phyloP scores from a whole-genome alignment of 92 coral and sea anemone species.

The Montipora capitata region DNA sequence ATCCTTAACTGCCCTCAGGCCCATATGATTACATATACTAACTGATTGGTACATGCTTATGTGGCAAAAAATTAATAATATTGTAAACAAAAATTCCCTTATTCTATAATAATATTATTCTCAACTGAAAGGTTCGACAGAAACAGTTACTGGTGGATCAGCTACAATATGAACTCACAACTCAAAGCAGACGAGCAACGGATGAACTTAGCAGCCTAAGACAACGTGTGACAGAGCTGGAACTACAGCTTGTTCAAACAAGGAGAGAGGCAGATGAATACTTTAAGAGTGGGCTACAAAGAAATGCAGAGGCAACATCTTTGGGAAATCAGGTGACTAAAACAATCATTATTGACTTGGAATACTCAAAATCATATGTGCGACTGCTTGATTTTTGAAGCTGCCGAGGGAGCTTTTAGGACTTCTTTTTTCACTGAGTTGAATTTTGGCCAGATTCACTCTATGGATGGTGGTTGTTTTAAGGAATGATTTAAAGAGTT shows the following conservation, averaged over 20 bases:
- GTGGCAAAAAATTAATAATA: too few species aligned
- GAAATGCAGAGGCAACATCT: conserved; percentile 93
- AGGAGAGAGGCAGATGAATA: conserved; percentile 96
- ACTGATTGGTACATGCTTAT: too few species aligned
- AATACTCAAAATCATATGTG: too few species aligned
- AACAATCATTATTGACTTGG: too few species aligned
- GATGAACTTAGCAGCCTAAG: conserved; percentile 83
- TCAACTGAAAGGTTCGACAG: conserved; percentile 80
- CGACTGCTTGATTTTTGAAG: background rate
- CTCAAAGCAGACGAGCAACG: conserved; percentile 81
- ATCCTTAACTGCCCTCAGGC: too few species aligned
- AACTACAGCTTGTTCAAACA: conserved; percentile 90
- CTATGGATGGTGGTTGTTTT: too few species aligned
- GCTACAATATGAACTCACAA: conserved; percentile 84
- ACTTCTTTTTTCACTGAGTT: too few species aligned
- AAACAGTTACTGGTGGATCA: conserved; percentile 91
- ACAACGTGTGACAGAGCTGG: conserved; percentile 85
- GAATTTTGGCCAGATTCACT: too few species aligned
- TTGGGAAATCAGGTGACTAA: conserved; percentile 91
- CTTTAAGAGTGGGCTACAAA: conserved; percentile 93
- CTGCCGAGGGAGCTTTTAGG: background rate
- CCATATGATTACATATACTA: too few species aligned
- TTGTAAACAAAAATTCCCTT: too few species aligned
- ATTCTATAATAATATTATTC: background rate
- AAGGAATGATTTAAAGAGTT: too few species aligned